Conservation (phyloP, 2,888 invertebrate species). For the Biston stratarius region DNA sequence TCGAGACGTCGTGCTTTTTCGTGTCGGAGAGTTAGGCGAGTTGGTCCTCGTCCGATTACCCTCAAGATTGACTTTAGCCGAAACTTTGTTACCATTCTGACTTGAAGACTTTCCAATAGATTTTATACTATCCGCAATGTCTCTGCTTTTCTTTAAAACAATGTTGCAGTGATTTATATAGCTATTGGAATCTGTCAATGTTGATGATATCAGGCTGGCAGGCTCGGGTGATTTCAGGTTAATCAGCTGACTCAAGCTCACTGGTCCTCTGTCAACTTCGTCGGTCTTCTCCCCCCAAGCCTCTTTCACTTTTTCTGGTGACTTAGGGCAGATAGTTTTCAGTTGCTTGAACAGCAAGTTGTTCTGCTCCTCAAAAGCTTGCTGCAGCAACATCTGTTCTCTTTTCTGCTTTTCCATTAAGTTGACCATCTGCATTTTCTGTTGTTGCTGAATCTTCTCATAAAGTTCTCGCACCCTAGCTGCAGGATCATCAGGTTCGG, state of each 20-base stretch:
- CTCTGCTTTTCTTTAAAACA: conserved; percentile 71
- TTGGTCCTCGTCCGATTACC: conserved; percentile 61
- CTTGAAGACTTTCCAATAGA: conserved; percentile 48
- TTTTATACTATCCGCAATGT: conserved; percentile 69
- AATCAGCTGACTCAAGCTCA: conserved; percentile 78
- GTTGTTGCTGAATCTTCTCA: conserved; percentile 87
- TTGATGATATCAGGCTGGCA: conserved; percentile 59
- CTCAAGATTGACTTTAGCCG: conserved; percentile 51
- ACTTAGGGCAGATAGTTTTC: conserved; percentile 75
- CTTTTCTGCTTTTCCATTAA: conserved; percentile 88
- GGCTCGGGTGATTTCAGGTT: conserved; percentile 62
- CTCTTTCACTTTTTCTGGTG: conserved; percentile 68
- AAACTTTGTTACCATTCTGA: conserved; percentile 47
- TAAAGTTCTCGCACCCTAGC: conserved; percentile 73
- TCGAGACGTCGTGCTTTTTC: conserved; percentile 51
- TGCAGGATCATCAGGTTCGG: conserved; percentile 71
- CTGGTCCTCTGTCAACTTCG: conserved; percentile 67
- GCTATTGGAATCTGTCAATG: conserved; percentile 70
- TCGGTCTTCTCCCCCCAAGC: conserved; percentile 70
- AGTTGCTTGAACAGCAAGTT: conserved; percentile 83
- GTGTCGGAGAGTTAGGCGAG: conserved; percentile 66
- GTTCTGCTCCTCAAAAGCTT: conserved; percentile 89
- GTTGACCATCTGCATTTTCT: conserved; percentile 87
- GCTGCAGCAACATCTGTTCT: conserved; percentile 88
- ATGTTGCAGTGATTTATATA: conserved; percentile 71